Base-by-base conservation (phyloP, 2,113 vertebrate genomes). In the Hylia prasina region DNA sequence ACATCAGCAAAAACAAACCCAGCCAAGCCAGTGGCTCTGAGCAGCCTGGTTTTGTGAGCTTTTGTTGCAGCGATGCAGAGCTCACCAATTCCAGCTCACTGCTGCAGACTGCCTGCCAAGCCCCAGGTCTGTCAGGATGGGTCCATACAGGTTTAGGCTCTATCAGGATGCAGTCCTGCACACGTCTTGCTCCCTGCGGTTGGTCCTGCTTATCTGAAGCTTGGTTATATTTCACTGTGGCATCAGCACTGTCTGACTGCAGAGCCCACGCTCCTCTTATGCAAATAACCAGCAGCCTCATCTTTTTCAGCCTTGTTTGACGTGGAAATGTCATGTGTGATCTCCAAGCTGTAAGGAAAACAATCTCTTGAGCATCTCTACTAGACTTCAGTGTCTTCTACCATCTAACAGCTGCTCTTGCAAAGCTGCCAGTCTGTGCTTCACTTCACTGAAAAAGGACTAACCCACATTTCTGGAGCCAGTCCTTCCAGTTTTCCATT, bases 401-500 rank as follows among this genome's bases (percentile, higher is more conserved):
- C 72, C 92, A 89, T 91, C 71, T 98, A 97, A 97, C 94, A 95
- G 44, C 82, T 94, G 66, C 77, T 93, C 44, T 89, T 71, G 89
- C 79, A 73, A 90, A 82, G 40, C 86, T 92, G 66, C 85, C 48
- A 35, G 45, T 64, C 47, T 87, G 71, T 87, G 61, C 87, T 91
- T 69, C 78, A 91, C 73, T 87, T 77, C 82, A 91, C 81, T 80
- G 75, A 80, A 83, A 93, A 65, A 72, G 47, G 31, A 69, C 82
- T 95, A 93, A 94, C 89, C 19, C 8, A 20, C 88, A 6, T 87
- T 94, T 92, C 83, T 54, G 47, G 65, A 93, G n/a, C 33, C 82
- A 63, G 20, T 86, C 65, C 78, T 96, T 88, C 60, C 82, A 54
- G 45, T 75, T 42, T 94, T 96, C 71, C 78, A 77, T 84, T 94